Conservation (phyloP, 2,888 invertebrate species). For the Drosophila meridionalis region DNA sequence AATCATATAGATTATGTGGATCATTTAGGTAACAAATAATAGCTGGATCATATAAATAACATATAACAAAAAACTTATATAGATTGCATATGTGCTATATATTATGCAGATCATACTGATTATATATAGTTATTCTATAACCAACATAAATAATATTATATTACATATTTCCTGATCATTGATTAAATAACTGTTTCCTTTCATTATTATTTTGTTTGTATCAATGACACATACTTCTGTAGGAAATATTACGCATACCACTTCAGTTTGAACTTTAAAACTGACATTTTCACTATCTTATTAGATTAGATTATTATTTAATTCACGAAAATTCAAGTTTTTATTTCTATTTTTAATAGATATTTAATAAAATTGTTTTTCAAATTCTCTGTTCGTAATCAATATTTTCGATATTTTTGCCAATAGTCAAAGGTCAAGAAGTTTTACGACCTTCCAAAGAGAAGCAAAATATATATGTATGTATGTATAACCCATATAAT, state of each 20-base stretch:
- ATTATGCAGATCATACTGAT: too few species aligned
- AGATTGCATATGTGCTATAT: too few species aligned
- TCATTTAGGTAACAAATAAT: too few species aligned
- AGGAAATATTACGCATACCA: background rate
- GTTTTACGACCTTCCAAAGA: background rate
- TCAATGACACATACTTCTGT: background rate
- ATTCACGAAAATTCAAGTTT: background rate
- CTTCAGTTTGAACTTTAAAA: background rate
- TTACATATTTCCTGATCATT: background rate
- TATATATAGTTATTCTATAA: too few species aligned
- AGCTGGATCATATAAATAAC: too few species aligned
- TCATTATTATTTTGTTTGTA: background rate
- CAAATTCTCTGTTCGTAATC: background rate
- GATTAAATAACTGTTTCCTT: background rate
- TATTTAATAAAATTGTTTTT: background rate
- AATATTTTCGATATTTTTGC: background rate
- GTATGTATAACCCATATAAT: background rate
- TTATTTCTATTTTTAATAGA: background rate
- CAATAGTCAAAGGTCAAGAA: background rate
- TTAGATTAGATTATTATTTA: constrained; percentile 6
- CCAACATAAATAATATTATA: too few species aligned
- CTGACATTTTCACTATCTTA: background rate
- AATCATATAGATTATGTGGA: background rate
- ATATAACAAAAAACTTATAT: too few species aligned
- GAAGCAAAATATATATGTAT: background rate